These are phyloP conservation scores for Typhlichthys eigenmanni DNA, from an alignment of 2,797 vertebrate genomes.

Conservation along the genomic window DNA sequence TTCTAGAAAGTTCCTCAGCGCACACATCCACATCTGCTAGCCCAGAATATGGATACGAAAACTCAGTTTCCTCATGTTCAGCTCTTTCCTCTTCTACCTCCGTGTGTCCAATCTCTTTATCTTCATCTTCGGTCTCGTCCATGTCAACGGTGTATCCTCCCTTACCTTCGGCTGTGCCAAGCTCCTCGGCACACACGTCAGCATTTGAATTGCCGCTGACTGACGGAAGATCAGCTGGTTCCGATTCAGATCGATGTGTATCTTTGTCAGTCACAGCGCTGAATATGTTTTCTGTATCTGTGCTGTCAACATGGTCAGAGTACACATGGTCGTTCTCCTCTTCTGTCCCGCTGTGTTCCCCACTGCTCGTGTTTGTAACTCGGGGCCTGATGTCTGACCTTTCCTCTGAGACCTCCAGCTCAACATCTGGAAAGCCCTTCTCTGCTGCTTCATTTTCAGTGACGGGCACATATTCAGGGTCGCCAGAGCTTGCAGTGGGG, in stretches of 20 bases:
- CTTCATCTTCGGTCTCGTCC: neutral
- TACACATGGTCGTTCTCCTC: slow-evolving; percentile 22
- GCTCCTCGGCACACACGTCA: slow-evolving; percentile 62
- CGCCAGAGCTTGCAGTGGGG: slow-evolving; percentile 21
- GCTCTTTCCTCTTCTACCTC: slow-evolving; percentile 19
- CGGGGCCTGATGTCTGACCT: slow-evolving; percentile 24
- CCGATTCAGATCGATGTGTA: slow-evolving; percentile 32
- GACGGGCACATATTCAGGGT: slow-evolving; percentile 29
- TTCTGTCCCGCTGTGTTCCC: slow-evolving; percentile 35
- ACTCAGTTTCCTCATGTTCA: slow-evolving; percentile 24
- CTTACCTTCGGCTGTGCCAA: slow-evolving; percentile 18
- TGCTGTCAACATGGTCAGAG: slow-evolving; percentile 30
- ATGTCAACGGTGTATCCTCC: slow-evolving; percentile 1
- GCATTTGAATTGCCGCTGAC: slow-evolving; percentile 37
- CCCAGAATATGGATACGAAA: slow-evolving; percentile 21
- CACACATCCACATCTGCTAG: slow-evolving; percentile 39
- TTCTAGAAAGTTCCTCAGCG: slow-evolving; percentile 38
- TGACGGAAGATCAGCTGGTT: slow-evolving; percentile 25
- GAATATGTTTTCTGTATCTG: slow-evolving; percentile 25
- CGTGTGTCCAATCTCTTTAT: slow-evolving; percentile 28
- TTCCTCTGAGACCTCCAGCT: slow-evolving; percentile 21
- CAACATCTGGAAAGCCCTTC: slow-evolving; percentile 11
- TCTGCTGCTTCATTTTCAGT: slow-evolving; percentile 32
- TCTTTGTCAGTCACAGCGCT: slow-evolving; percentile 29
- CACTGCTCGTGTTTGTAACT: slow-evolving; percentile 33